Base-by-base conservation (phyloP, 2,113 vertebrate species). In the Spilogale gracilis region DNA sequence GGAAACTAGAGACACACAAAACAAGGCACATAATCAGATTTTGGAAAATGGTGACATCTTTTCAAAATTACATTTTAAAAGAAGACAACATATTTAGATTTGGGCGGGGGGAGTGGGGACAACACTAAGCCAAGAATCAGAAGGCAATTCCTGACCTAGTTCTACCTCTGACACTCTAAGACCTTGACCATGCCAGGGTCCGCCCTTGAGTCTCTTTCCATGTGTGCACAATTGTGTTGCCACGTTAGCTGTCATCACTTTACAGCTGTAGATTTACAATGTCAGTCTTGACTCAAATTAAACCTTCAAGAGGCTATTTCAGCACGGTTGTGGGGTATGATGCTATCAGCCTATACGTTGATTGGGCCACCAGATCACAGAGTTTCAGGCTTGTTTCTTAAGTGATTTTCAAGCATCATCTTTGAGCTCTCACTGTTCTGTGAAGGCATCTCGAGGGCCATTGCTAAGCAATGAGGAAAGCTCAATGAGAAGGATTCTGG, bases 1-100 rank as follows among this genome's bases (percentile, higher is more conserved):
- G 98, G 97, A 99, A 99, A 98, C 99, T 99, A 97, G 58, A 97
- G 69, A 93, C 48, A 89, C 54, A 10, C 43, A 67, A 23, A 82
- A 87, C 94, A 96, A 93, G 48, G 25, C 9, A 85, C 23, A 73
- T 9, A 85, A 84, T 93, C 58, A 93, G 73, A 58, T 67, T 89
- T 80, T 56, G 54, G 78, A 92, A 60, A 71, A 81, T 61, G 45
- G 30, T 45, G 43, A 54, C 6, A 12, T 84, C 69, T 63, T 91
- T 76, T 52, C 56, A 86, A 92, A 93, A 74, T 92, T 73, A 82
- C 17, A 89, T 54, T 82, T 27, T 95, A 27, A 52, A 61, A 82
- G 58, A 89, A 96, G 65, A 2, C 9, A 97, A 89, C 16, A 88
- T 7, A 74, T 67, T 88, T 81, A 76, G 43, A 92, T 67, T 79